Percentiles rank a stretch among this genome's conserved stretches.
Conservation (phyloP, 1,140 invertebrate genomes). For the Meloidogyne exigua region DNA sequence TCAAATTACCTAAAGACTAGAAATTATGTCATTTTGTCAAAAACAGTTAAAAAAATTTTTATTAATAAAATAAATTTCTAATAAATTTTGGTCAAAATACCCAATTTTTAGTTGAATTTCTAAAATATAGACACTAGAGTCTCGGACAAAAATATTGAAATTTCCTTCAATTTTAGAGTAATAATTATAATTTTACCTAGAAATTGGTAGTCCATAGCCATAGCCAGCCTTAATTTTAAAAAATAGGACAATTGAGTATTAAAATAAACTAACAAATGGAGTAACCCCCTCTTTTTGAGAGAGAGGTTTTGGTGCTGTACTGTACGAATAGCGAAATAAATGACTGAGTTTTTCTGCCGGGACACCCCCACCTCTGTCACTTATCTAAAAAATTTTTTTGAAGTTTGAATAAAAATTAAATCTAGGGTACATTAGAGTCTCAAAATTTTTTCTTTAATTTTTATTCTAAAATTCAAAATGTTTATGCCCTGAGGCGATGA, state of each 20-base stretch:
- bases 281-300: slow-evolving; percentile 46
- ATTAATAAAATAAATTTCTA: no score
- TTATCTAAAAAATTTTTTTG: slow-evolving; percentile 72
- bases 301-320: slow-evolving; percentile 85
- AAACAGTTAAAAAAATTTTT: no score
- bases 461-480: no score
- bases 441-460: not conserved
- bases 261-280: slow-evolving; percentile 49
- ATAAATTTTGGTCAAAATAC: no score
- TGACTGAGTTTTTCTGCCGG: slow-evolving; percentile 80
- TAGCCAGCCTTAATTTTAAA: slow-evolving; percentile 73
- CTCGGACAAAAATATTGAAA: no score
- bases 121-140: no score
- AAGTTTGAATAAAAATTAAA: slow-evolving; percentile 16
- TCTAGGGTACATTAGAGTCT: not conserved
- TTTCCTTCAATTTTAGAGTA: no score
- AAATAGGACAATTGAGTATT: slow-evolving; percentile 6
- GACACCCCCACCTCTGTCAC: slow-evolving; percentile 89
- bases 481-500: no score
- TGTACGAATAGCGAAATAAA: slow-evolving; percentile 98
- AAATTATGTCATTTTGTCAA: no score
- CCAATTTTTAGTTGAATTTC: no score
- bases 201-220: slow-evolving; percentile 94
- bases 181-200: slow-evolving; percentile 67
- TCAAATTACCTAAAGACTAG: no score